phyloP scores from a whole-genome alignment of 30 jellyfish, hydroid and myxozoan genomes.

The Pelagia noctiluca region DNA sequence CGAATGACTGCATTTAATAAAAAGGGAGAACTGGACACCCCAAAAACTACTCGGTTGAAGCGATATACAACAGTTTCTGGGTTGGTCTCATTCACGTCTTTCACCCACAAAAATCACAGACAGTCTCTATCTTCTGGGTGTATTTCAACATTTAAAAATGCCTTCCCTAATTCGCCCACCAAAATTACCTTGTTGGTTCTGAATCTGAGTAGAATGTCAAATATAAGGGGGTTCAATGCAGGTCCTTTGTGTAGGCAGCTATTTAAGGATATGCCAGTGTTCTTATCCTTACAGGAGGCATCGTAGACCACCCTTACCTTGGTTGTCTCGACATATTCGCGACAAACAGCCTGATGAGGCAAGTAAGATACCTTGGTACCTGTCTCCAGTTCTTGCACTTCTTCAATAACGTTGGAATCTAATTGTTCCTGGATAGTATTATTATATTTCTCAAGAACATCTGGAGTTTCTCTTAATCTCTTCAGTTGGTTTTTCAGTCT shows the following conservation, averaged over 20 bases:
- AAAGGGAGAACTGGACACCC: constrained; percentile 36
- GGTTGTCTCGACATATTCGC: background rate
- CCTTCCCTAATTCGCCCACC: constrained; percentile 55
- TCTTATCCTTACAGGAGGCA: constrained; percentile 5
- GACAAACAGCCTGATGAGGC: constrained; percentile 45
- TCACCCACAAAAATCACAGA: constrained; percentile 47
- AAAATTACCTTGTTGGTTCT: constrained; percentile 27
- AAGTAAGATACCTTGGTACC: constrained; percentile 5
- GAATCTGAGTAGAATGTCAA: constrained; percentile 42
- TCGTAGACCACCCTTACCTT: constrained; percentile 21
- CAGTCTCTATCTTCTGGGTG: constrained; percentile 42
- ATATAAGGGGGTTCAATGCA: constrained; percentile 25
- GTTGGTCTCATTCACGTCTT: constrained; percentile 21
- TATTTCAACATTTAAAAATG: constrained; percentile 54
- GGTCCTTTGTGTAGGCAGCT: constrained; percentile 52
- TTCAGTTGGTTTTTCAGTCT: constrained; percentile 27
- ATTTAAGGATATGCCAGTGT: constrained; percentile 25
- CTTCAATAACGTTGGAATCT: constrained; percentile 4
- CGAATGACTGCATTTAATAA: constrained; percentile 31
- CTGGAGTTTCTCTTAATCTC: constrained; percentile 20
- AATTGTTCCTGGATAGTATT: constrained; percentile 5
- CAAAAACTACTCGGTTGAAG: constrained; percentile 44
- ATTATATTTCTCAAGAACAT: constrained; percentile 16
- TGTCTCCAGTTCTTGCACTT: constrained; percentile 6
- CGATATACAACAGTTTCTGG: constrained; percentile 27